A percentile compares a stretch with the other conserved stretches of the same genome.
Conservation (phyloP, 2,113 vertebrate genomes). For the Phocoena phocoena region DNA sequence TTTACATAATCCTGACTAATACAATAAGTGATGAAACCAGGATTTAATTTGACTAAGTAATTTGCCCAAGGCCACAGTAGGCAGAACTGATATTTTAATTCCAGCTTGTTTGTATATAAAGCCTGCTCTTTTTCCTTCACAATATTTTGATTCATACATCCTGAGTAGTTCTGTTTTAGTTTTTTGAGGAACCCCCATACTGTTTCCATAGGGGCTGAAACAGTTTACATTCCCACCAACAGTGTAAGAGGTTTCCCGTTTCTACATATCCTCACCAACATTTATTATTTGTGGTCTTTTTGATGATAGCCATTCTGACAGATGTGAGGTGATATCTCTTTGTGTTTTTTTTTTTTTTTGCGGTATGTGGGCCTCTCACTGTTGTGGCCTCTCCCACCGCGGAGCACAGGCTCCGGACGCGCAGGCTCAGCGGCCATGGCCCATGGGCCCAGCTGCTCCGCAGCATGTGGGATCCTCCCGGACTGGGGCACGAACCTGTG, state of each 20-base stretch:
- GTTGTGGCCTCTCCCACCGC: no score
- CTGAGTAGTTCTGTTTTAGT: neutral
- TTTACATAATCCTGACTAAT: slow-evolving; percentile 11
- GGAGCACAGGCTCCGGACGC: no score
- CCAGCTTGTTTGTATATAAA: neutral
- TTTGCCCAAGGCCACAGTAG: neutral
- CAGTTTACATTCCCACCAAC: neutral
- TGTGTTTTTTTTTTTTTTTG: no score
- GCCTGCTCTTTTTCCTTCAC: neutral
- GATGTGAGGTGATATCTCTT: neutral
- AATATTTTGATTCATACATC: neutral
- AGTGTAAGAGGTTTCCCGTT: neutral
- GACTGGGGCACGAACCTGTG: no score
- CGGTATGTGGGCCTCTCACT: no score
- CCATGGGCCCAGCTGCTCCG: no score
- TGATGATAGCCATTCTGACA: neutral
- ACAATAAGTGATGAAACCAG: neutral
- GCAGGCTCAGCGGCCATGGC: no score
- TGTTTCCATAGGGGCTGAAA: neutral
- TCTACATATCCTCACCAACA: neutral
- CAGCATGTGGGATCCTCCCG: no score
- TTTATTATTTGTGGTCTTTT: neutral
- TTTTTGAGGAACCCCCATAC: neutral
- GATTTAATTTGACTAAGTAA: neutral
- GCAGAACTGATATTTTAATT: neutral